Percentiles rank a stretch among this genome's conserved stretches.
phyloP scores from a whole-genome alignment of 2,113 vertebrate genomes.

The Periophthalmodon schlosseri region DNA sequence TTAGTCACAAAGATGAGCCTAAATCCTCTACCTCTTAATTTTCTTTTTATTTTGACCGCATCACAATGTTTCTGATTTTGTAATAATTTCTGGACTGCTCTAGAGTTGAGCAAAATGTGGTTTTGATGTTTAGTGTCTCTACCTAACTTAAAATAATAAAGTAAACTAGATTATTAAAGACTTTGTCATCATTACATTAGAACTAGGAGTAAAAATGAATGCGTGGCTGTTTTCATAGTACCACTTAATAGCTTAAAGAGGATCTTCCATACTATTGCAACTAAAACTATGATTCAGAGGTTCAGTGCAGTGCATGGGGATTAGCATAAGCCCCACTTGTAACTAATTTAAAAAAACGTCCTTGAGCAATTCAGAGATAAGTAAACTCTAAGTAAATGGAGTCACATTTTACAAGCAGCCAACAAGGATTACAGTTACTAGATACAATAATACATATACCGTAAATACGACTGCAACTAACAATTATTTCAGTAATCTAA shows the following conservation, averaged over 20 bases:
- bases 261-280: slow-evolving; percentile 9
- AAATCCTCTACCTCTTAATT: slow-evolving; percentile 83
- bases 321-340: not conserved
- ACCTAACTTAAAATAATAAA: slow-evolving; percentile 88
- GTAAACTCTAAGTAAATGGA: too few species aligned
- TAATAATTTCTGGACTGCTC: slow-evolving; percentile 75
- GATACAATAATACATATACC: too few species aligned
- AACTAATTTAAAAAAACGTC: too few species aligned
- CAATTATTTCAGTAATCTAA: too few species aligned
- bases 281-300: slow-evolving; percentile 32
- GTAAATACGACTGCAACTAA: too few species aligned
- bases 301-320: slow-evolving; percentile 39
- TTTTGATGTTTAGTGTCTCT: slow-evolving; percentile 83
- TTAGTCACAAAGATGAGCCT: slow-evolving; percentile 77
- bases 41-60: slow-evolving; percentile 72
- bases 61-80: slow-evolving; percentile 71
- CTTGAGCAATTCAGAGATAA: too few species aligned
- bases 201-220: not conserved
- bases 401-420: too few species aligned
- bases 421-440: too few species aligned
- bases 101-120: slow-evolving; percentile 73
- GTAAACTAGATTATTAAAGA: slow-evolving; percentile 81
- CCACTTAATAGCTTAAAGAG: too few species aligned
- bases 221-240: too few species aligned
- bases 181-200: slow-evolving; percentile 43